Base-by-base conservation (phyloP, 2,888 invertebrate genomes). In the Chalcis sispes region DNA sequence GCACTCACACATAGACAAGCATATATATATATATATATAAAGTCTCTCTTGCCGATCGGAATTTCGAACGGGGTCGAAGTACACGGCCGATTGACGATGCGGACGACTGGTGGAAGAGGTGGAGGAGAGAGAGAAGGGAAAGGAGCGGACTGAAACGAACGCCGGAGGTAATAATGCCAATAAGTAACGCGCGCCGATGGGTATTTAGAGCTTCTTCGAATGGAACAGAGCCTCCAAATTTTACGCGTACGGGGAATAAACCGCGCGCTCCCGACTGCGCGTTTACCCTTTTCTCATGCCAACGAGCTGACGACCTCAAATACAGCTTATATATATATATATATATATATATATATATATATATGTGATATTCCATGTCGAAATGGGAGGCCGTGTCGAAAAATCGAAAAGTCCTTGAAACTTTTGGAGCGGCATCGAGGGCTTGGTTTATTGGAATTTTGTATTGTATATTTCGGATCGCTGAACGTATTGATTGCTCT, bases 111-210 rank as follows among this genome's bases (percentile, higher is more conserved):
- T 52, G 8, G 23, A 61, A 48, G 62, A 15, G 62, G 20, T 8
- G 2, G 42, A 1, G 20, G 18, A 3, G n/a, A 18, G 20, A 18
- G 13, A 25, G 5, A 4, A 23, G 72, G 29, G 67, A 58, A 59
- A n/a, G 58, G n/a, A n/a, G n/a, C n/a, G n/a, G n/a, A n/a, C n/a
- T n/a, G n/a, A n/a, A n/a, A n/a, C n/a, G n/a, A n/a, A n/a, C n/a
- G n/a, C n/a, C n/a, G 13, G 72, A 23, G 67, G 65, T 78, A 78
- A 78, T 75, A 69, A 75, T 70, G 75, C 72, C 78, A 78, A 78
- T 78, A 78, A 78, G 75, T 73, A 78, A 78, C 72, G 32, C 72
- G 61, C 74, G 56, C 59, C 78, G 59, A 75, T 75, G 58, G 78
- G 75, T 75, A 78, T 78, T 78, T 78, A 78, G 72, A 75, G 75